Evolutionary conservation across 2,113 vertebrate species (phyloP), one percentile per base, ranked within the genome.

Genomic region (Upupa epops): DNA sequence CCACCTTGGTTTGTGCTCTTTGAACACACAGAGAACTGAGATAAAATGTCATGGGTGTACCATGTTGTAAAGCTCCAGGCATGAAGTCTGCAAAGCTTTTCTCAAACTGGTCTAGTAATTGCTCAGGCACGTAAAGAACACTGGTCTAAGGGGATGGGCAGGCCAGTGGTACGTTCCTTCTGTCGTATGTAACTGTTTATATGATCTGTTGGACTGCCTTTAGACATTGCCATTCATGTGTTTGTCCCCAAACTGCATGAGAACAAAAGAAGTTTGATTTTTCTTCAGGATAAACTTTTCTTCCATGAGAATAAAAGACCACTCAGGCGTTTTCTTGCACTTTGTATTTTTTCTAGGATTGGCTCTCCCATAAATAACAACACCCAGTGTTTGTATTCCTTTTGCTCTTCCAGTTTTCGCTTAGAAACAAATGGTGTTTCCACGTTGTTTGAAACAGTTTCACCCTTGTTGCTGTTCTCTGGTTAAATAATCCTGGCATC

Each of bases 401-500:
- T 42, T 1, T 78, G 69, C 52, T 93, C 46, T 92, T 96, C 78
- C 63, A 36, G 19, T 59, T 20, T 89, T 71, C 79, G n/a, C n/a
- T 42, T 42, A 37, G 19, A 81, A 92, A 80, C 21, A 88, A 96
- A 71, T 58, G 31, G 32, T 37, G 11, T 89, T 93, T 90, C 55
- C 73, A 79, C 48, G n/a, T 91, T 92, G 48, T 94, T 95, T 93
- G 81, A 95, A 92, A 94, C 70, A n/a, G 91, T 91, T 95, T 96
- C 80, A 90, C 84, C 88, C 48, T 97, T 60, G 18, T 84, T 95
- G 81, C 68, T 81, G 97, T 96, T 77, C 90, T 92, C 92, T 91
- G 13, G 8, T 90, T 94, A 96, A 95, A 93, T 96, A 97, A 97
- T 95, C 91, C 88, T 96, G 96, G 96, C 95, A 96, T 94, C 89